Evolutionary conservation across 2,888 invertebrate species (phyloP).

Genomic region (Itoplectis maculator): DNA sequence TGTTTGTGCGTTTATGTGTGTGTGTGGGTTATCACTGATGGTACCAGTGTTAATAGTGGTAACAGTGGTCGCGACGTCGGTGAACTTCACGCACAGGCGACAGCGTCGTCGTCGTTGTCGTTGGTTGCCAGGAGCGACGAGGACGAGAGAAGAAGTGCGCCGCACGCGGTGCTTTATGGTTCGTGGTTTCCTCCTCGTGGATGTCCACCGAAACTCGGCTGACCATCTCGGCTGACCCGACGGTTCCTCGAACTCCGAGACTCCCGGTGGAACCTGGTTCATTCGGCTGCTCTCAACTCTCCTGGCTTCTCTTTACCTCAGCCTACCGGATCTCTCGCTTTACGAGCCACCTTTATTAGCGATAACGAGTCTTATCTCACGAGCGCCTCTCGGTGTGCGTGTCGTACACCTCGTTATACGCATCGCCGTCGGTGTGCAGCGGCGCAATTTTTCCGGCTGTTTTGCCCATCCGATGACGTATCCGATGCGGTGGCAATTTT

Average conservation of each 20-base stretch:
- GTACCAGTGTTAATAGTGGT: too few relatives aligned
- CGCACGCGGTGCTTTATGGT: conserved; percentile 70
- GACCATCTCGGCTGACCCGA: conserved; percentile 71
- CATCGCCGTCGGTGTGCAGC: background rate
- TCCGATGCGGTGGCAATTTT: background rate
- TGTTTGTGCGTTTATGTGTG: too few relatives aligned
- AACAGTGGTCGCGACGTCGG: conserved; percentile 15
- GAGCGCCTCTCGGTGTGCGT: conserved; percentile 75
- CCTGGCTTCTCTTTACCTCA: conserved; percentile 23
- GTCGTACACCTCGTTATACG: conserved; percentile 48
- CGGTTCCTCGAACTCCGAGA: conserved; percentile 55
- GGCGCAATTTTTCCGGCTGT: background rate
- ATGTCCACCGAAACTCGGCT: conserved; percentile 70
- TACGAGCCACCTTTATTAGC: conserved; percentile 78
- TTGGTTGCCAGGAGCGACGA: background rate
- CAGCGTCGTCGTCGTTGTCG: conserved; percentile 37
- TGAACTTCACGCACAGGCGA: conserved; percentile 39
- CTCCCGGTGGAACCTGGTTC: background rate
- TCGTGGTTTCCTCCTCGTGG: conserved; percentile 66
- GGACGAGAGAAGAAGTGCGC: conserved; percentile 12
- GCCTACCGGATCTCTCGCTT: conserved; percentile 71
- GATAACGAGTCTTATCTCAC: conserved; percentile 78
- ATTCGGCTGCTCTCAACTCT: too few relatives aligned
- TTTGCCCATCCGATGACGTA: background rate
- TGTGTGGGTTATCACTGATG: too few relatives aligned